A percentile compares a stretch with the other conserved stretches of the same genome.
These are phyloP conservation scores for Cremastinae sp. DNA, from an alignment of 2,888 invertebrate species.

Conservation along the genomic window DNA sequence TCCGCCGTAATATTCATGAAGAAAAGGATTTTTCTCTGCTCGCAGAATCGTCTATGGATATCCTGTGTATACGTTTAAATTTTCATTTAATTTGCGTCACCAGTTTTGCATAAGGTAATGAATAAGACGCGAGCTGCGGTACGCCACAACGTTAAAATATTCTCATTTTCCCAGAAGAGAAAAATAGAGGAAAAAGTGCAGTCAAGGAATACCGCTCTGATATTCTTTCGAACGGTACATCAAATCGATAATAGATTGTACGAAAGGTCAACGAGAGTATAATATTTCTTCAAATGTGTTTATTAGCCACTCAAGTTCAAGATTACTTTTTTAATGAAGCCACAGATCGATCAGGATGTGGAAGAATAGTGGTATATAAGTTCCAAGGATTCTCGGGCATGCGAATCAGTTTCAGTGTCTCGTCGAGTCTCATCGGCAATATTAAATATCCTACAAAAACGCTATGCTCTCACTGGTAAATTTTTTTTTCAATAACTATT, in stretches of 20 bases:
- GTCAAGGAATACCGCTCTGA: conserved; percentile 46
- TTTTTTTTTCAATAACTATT: not conserved
- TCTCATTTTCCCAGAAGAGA: not conserved
- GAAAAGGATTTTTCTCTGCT: conserved; percentile 44
- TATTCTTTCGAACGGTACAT: conserved; percentile 32
- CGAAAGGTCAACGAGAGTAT: conserved; percentile 26
- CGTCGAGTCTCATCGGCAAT: conserved; percentile 4
- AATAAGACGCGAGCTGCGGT: not conserved
- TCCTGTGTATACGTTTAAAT: not conserved
- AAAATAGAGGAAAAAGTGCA: conserved; percentile 13
- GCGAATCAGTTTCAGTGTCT: conserved; percentile 36
- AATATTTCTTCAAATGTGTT: conserved; percentile 19
- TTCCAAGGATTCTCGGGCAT: conserved; percentile 3
- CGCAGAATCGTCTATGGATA: conserved; percentile 21
- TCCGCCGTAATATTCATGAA: not conserved
- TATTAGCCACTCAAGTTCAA: conserved; percentile 46
- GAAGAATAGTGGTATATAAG: conserved; percentile 39
- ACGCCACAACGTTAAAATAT: conserved; percentile 13
- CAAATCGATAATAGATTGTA: not conserved
- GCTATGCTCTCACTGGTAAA: conserved; percentile 47
- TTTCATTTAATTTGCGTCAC: conserved; percentile 8
- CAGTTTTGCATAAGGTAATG: conserved; percentile 13
- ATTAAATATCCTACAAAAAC: not conserved
- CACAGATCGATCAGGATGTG: not conserved
- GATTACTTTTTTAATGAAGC: conserved; percentile 4